Percentiles rank a stretch among this genome's conserved stretches.
Conservation (phyloP, 2,888 invertebrate species). For the Lochmaea crataegi region DNA sequence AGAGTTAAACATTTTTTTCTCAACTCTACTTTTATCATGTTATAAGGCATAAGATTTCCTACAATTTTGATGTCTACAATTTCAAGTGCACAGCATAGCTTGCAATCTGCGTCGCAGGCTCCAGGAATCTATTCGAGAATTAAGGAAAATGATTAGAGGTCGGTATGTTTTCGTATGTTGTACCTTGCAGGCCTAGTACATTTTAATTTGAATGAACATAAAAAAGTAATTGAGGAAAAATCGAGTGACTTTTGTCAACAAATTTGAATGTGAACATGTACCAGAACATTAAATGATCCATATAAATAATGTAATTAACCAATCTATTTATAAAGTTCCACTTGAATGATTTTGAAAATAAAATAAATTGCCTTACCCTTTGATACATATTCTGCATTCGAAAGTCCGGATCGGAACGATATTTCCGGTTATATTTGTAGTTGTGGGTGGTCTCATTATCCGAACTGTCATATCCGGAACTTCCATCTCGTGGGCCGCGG, state of each 20-base stretch:
- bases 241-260: neutral
- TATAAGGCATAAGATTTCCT: no score
- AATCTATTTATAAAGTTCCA: constrained; percentile 36
- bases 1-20: no score
- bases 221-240: neutral
- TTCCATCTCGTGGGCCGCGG: constrained; percentile 81
- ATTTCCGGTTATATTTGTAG: constrained; percentile 77
- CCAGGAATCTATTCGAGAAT: no score
- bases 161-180: no score
- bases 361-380: constrained; percentile 57
- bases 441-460: constrained; percentile 80
- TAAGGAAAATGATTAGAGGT: no score
- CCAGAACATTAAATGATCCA: constrained; percentile 48
- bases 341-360: neutral
- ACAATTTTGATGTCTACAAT: no score
- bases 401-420: constrained; percentile 90
- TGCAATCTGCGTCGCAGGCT: no score
- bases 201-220: no score
- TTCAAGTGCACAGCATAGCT: no score
- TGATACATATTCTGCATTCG: constrained; percentile 73
- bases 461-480: constrained; percentile 93
- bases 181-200: no score
- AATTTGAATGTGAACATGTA: constrained; percentile 12
- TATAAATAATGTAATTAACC: constrained; percentile 44
- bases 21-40: no score